Conservation (phyloP, 2,113 vertebrate species). For the Sapajus apella region DNA sequence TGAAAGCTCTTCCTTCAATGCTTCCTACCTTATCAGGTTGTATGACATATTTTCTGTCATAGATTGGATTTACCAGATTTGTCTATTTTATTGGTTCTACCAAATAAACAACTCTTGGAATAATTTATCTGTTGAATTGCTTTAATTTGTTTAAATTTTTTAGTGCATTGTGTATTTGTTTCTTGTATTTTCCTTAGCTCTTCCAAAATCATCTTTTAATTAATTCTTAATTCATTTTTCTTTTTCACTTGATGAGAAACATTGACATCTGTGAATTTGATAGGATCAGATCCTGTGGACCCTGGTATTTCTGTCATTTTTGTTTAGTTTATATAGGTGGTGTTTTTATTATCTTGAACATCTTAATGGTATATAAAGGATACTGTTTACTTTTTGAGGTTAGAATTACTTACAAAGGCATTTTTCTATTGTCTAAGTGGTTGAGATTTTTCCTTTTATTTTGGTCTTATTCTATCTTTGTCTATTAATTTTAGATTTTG, state of each 20-base stretch:
- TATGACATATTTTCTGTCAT: not conserved
- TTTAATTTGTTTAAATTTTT: conserved; percentile 14
- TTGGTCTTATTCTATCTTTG: conserved; percentile 1
- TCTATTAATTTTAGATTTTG: conserved; percentile 38
- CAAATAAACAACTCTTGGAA: not conserved
- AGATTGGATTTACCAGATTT: not conserved
- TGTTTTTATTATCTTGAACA: not conserved
- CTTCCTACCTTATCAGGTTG: not conserved
- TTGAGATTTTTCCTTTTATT: not conserved
- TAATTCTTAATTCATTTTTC: not conserved
- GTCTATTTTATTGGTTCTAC: not conserved
- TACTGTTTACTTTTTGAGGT: conserved; percentile 1
- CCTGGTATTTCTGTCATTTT: not conserved
- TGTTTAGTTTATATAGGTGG: not conserved
- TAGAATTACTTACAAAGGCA: conserved; percentile 27
- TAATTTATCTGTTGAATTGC: not conserved
- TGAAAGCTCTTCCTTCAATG: not conserved
- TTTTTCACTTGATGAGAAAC: conserved; percentile 11
- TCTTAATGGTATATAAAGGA: not conserved
- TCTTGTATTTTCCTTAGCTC: not conserved
- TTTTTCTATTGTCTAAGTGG: not conserved
- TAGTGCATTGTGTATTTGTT: not conserved
- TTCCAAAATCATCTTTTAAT: not conserved
- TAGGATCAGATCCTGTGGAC: not conserved
- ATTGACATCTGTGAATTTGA: not conserved